A percentile compares a stretch with the other conserved stretches of the same genome.
phyloP scores from a whole-genome alignment of 2,113 vertebrate species.

The Euleptes europaea region DNA sequence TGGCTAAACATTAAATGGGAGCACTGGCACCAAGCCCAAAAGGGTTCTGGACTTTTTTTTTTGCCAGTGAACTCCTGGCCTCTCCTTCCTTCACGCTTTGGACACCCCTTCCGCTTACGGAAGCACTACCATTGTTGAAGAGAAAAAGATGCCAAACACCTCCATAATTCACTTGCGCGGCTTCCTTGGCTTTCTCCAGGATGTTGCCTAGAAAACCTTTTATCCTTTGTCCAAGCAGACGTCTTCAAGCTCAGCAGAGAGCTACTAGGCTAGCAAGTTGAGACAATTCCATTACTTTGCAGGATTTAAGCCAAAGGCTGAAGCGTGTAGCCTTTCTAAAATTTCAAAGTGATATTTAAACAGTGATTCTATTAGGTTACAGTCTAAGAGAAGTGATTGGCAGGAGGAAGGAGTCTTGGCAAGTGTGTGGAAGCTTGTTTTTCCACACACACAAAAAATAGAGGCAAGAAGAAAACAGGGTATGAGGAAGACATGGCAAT shows the following conservation, averaged over 20 bases:
- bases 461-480: background rate
- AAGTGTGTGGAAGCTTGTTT: slow-evolving; percentile 5
- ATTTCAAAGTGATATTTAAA: background rate
- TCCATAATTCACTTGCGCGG: slow-evolving; percentile 55
- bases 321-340: background rate
- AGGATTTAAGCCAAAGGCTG: background rate
- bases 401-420: slow-evolving; percentile 1
- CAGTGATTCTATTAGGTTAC: slow-evolving; percentile 22
- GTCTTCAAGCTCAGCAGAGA: slow-evolving; percentile 14
- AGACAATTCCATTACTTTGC: background rate
- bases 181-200: slow-evolving; percentile 35
- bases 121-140: slow-evolving; percentile 47
- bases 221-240: slow-evolving; percentile 30
- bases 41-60: slow-evolving; percentile 53
- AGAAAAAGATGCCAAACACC: slow-evolving; percentile 43
- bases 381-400: slow-evolving; percentile 13
- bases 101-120: slow-evolving; percentile 61
- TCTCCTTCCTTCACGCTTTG: slow-evolving; percentile 38
- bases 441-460: slow-evolving; percentile 6
- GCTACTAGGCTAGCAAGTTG: background rate
- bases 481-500: background rate
- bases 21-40: slow-evolving; percentile 62
- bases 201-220: background rate
- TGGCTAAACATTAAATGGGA: slow-evolving; percentile 42
- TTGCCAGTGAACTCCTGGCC: slow-evolving; percentile 47